Evolutionary conservation across 2,888 invertebrate species (phyloP).

Genomic region (Drosophila buzzatii): DNA sequence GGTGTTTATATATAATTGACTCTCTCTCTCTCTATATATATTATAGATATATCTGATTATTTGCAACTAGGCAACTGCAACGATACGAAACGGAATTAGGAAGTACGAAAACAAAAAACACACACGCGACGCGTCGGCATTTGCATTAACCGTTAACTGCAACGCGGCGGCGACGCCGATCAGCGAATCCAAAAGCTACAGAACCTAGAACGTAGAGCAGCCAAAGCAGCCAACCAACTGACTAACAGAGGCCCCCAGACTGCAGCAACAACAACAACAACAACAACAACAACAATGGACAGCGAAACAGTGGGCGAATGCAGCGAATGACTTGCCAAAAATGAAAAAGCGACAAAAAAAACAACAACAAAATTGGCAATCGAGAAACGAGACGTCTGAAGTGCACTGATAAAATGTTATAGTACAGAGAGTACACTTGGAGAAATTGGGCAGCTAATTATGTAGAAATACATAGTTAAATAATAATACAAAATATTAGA

Average conservation of each 20-base stretch:
- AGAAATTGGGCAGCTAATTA: conserved; percentile 4
- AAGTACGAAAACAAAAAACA: conserved; percentile 35
- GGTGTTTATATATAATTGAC: conserved; percentile 22
- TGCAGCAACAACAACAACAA: conserved; percentile 18
- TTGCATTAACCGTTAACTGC: conserved; percentile 75
- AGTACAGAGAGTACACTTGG: conserved; percentile 6
- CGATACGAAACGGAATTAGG: conserved; percentile 41
- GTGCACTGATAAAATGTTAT: conserved; percentile 28
- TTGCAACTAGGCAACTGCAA: conserved; percentile 45
- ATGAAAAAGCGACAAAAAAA: conserved; percentile 4
- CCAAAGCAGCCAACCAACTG: background rate
- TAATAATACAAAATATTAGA: background rate
- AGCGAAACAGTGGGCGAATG: conserved; percentile 11
- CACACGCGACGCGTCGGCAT: conserved; percentile 57
- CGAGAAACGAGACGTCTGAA: conserved; percentile 13
- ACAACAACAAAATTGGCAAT: conserved; percentile 40
- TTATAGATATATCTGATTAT: conserved; percentile 4
- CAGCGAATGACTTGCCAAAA: conserved; percentile 47
- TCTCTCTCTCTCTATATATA: conserved; percentile 31
- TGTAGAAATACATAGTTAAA: background rate
- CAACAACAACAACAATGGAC: conserved; percentile 14
- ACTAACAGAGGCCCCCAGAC: conserved; percentile 25
- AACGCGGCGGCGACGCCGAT: conserved; percentile 47
- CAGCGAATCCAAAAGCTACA: conserved; percentile 43
- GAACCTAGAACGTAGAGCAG: background rate